phyloP scores from a whole-genome alignment of 2,888 invertebrate species.

The Chymomyza fuscimana region DNA sequence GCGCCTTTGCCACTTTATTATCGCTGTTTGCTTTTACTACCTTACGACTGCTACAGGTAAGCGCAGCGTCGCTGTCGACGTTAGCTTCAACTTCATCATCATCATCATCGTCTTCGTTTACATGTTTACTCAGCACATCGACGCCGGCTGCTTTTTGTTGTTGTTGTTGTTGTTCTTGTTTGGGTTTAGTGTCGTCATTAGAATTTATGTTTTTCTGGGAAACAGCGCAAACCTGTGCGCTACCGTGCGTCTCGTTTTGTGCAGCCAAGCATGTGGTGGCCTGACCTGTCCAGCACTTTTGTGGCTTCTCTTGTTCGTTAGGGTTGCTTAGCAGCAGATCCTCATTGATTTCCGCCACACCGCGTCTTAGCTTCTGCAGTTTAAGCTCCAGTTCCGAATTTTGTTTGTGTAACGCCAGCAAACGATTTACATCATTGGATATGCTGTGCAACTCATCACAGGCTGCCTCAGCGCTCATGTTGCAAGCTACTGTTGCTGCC shows the following conservation, averaged over 20 bases:
- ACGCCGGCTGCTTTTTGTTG: conserved; percentile 22
- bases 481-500: background rate
- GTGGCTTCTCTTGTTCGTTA: conserved; percentile 37
- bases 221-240: conserved; percentile 32
- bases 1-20: conserved; percentile 50
- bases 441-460: conserved; percentile 76
- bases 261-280: conserved; percentile 2
- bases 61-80: conserved; percentile 31
- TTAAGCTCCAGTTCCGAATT: conserved; percentile 75
- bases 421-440: conserved; percentile 77
- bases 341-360: conserved; percentile 77
- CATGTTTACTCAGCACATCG: conserved; percentile 45
- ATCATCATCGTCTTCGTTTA: conserved; percentile 36
- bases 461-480: conserved; percentile 58
- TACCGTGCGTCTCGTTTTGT: conserved; percentile 1
- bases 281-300: conserved; percentile 34
- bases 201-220: conserved; percentile 59
- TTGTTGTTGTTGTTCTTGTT: conserved; percentile 33
- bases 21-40: conserved; percentile 65
- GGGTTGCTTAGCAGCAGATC: conserved; percentile 55
- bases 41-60: conserved; percentile 21
- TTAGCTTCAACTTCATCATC: conserved; percentile 31
- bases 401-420: conserved; percentile 71
- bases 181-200: conserved; percentile 51
- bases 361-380: conserved; percentile 74